Conservation (phyloP, 2,888 invertebrate genomes). For the Lottia scabra region DNA sequence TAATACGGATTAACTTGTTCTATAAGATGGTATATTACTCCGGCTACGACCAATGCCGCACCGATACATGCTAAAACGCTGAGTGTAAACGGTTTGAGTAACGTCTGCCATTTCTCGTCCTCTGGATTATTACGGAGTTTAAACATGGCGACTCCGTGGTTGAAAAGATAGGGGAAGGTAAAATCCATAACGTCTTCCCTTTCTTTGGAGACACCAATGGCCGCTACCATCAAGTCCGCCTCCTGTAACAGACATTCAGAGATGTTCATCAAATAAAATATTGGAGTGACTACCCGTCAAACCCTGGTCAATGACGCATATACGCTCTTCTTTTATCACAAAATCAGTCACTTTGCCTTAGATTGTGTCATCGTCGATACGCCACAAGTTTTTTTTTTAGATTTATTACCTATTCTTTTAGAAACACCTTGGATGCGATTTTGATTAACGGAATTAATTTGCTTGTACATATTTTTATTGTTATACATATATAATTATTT, state of each 20-base stretch:
- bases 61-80: conserved; percentile 41
- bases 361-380: no score
- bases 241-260: conserved; percentile 73
- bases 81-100: conserved; percentile 21
- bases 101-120: conserved; percentile 42
- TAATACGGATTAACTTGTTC: conserved; percentile 48
- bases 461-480: no score
- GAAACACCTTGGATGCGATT: no score
- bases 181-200: conserved; percentile 90
- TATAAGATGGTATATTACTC: conserved; percentile 38
- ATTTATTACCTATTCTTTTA: no score
- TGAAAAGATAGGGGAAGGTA: conserved; percentile 79
- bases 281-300: no score
- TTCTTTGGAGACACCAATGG: conserved; percentile 89
- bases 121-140: conserved; percentile 40
- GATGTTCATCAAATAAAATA: neutral
- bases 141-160: conserved; percentile 43
- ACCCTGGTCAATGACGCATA: no score
- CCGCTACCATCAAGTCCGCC: conserved; percentile 85
- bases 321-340: no score
- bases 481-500: no score
- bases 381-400: no score
- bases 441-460: no score
- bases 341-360: no score
- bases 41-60: conserved; percentile 32